A percentile compares a stretch with the other conserved stretches of the same genome.
phyloP scores from a whole-genome alignment of 2,888 invertebrate genomes.

The Keiferia lycopersicella region DNA sequence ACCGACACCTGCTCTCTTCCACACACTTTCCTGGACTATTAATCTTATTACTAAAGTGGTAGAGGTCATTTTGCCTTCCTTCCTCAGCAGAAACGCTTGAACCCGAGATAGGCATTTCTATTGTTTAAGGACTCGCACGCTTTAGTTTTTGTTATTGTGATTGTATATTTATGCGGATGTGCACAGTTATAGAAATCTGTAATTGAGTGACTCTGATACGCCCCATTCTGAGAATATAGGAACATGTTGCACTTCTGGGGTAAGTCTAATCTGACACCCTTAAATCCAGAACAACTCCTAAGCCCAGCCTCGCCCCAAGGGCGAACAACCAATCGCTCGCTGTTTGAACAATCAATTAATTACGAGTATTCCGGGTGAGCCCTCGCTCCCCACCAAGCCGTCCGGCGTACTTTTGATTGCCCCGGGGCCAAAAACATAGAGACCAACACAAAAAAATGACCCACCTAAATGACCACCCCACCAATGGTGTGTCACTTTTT shows the following conservation, averaged over 20 bases:
- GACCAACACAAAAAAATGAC: too few relatives aligned
- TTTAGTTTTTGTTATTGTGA: constrained; percentile 27
- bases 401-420: too few relatives aligned
- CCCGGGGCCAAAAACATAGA: too few relatives aligned
- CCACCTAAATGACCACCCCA: too few relatives aligned
- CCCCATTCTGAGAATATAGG: neutral
- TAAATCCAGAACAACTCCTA: too few relatives aligned
- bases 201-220: neutral
- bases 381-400: too few relatives aligned
- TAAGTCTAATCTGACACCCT: too few relatives aligned
- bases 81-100: constrained; percentile 12
- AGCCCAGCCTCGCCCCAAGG: too few relatives aligned
- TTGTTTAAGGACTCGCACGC: constrained; percentile 31
- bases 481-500: too few relatives aligned
- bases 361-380: too few relatives aligned
- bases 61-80: constrained; percentile 13
- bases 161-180: constrained; percentile 15
- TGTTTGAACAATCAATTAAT: too few relatives aligned
- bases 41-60: constrained; percentile 9
- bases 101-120: constrained; percentile 25
- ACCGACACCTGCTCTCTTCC: constrained; percentile 22
- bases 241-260: neutral
- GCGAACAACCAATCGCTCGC: too few relatives aligned
- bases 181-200: constrained; percentile 7
- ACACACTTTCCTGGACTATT: constrained; percentile 12